These are phyloP conservation scores for Lophochroa leadbeateri DNA, from an alignment of 2,113 vertebrate species.

Conservation along the genomic window DNA sequence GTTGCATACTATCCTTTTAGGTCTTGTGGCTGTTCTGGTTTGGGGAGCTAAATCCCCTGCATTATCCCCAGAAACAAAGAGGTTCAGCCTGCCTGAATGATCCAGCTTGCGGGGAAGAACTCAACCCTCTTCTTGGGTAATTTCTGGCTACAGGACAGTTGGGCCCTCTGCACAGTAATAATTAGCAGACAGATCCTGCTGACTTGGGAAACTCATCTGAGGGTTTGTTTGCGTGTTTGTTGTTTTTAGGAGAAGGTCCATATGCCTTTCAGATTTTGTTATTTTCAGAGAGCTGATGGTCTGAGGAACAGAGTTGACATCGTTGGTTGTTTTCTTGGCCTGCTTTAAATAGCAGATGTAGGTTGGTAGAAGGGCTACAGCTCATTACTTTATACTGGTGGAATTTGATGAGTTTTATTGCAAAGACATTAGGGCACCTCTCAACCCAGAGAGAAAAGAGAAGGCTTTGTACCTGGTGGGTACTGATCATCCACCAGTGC, in stretches of 20 bases:
- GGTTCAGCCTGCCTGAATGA: neutral
- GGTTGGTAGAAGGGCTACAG: slow-evolving; percentile 22
- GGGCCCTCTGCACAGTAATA: slow-evolving; percentile 26
- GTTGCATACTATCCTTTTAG: neutral
- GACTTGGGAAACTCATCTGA: slow-evolving; percentile 45
- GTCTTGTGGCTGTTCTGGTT: neutral
- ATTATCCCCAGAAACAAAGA: neutral
- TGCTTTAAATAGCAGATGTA: slow-evolving; percentile 47
- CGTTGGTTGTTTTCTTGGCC: slow-evolving; percentile 33
- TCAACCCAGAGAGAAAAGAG: neutral
- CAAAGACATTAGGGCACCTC: slow-evolving; percentile 2
- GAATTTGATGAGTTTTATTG: slow-evolving; percentile 33
- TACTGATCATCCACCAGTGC: neutral
- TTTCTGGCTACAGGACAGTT: neutral
- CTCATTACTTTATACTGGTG: neutral
- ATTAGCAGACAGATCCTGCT: slow-evolving; percentile 59
- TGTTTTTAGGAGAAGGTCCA: slow-evolving; percentile 63
- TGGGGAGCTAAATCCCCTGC: neutral
- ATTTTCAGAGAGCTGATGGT: slow-evolving; percentile 47
- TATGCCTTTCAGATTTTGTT: slow-evolving; percentile 62
- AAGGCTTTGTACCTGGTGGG: slow-evolving; percentile 27
- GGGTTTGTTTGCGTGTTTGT: slow-evolving; percentile 62
- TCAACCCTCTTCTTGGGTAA: neutral
- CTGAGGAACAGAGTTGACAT: slow-evolving; percentile 51
- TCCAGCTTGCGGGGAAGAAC: neutral